phyloP scores from a whole-genome alignment of 2,888 invertebrate species.

The Phengaris arion region DNA sequence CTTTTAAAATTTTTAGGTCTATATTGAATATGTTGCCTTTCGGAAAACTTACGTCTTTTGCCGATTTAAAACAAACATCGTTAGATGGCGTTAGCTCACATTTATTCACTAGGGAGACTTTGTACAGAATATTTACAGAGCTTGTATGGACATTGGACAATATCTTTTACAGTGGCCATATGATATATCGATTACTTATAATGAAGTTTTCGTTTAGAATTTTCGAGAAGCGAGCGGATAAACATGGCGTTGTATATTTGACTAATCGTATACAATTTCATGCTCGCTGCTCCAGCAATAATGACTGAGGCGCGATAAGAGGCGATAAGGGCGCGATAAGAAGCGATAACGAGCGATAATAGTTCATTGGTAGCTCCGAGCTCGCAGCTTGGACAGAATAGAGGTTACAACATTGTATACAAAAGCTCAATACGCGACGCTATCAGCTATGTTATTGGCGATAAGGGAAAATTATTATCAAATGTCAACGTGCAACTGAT shows the following conservation, averaged over 20 bases:
- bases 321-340: constrained; percentile 48
- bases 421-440: background rate
- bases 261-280: constrained; percentile 44
- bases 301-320: constrained; percentile 49
- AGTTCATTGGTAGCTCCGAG: constrained; percentile 32
- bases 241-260: constrained; percentile 25
- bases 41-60: no score
- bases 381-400: constrained; percentile 30
- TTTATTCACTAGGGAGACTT: background rate
- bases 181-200: background rate
- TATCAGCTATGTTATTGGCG: background rate
- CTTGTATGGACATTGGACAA: background rate
- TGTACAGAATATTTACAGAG: background rate
- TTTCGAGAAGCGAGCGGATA: background rate
- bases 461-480: background rate
- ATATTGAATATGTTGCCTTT: no score
- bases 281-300: constrained; percentile 48
- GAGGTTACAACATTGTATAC: constrained; percentile 12
- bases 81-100: background rate
- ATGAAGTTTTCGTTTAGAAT: background rate
- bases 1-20: no score
- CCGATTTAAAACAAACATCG: background rate
- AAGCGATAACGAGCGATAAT: constrained; percentile 40
- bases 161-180: background rate
- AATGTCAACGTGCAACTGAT: background rate